Base-by-base conservation (phyloP, 1,140 invertebrate genomes). In the Euura saliciscinereae region DNA sequence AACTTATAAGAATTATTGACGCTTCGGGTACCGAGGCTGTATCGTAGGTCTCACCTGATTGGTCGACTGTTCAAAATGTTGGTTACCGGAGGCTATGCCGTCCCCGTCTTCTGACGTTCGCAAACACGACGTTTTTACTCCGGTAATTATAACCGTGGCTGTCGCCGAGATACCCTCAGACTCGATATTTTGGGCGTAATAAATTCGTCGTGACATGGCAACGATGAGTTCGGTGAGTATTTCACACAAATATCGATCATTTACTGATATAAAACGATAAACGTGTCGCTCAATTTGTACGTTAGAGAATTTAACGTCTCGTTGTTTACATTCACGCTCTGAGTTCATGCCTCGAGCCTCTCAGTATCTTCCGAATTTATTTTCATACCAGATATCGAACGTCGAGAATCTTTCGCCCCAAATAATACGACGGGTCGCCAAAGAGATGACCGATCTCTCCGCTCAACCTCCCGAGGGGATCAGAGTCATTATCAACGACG, bases 351-450 rank as follows among this genome's bases (percentile, higher is more conserved):
- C 7, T 45, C 28, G 46, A 43, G 8, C 2, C 28, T 70, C 44
- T 45, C 28, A 44, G 6, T 10, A 66, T 72, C 73, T 74, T 65
- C 28, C 28, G 28, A 28, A 28, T 28, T 28, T 28, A 28, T 28
- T 28, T 28, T 66, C 72, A 8, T 83, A 87, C 71, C 78, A 93
- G 91, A 92, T 93, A 86, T 95, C 94, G 43, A 97, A 97, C 89
- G 94, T 97, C 72, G 96, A 98, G 88, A 98, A 98, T 88, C 86
- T 97, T 70, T 96, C 96, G 69, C 96, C 96, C n/a, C 95, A 97
- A 90, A 95, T 95, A 66, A 96, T 97, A 51, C 87, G 96, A 45
- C 90, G 93, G 82, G 93, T 98, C 65, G 91, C 92, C 43, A 95
- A 94, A 84, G 96, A 98, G 89, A 90, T 97, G 86, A 91, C 91